These are phyloP conservation scores for Porites lobata DNA, from an alignment of 92 coral and sea anemone species.

Conservation along the genomic window DNA sequence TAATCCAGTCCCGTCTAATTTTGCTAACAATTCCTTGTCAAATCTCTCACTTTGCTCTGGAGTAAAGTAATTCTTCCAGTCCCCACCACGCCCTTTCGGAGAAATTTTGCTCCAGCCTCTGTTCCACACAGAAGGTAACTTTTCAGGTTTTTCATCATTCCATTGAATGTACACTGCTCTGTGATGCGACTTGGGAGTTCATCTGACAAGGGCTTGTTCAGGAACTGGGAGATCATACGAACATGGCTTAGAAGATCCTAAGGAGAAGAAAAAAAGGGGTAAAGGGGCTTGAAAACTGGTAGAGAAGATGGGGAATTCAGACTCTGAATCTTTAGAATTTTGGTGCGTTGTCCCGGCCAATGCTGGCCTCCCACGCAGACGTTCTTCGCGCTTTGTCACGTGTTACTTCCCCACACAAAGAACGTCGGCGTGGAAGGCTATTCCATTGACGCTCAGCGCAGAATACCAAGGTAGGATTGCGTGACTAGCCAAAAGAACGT, in stretches of 20 bases:
- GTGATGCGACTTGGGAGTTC: constrained; percentile 17
- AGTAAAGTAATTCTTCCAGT: neutral
- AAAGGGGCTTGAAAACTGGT: no score
- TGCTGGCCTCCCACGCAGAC: no score
- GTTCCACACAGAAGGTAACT: neutral
- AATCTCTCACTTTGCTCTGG: neutral
- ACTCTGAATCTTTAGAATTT: no score
- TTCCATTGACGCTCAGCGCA: no score
- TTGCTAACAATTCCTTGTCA: neutral
- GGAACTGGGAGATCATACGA: constrained; percentile 9
- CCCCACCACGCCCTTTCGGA: neutral
- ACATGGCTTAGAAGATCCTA: constrained; percentile 14
- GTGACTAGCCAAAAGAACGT: no score
- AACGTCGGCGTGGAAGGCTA: no score
- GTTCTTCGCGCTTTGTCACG: no score
- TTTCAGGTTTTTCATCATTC: constrained; percentile 6
- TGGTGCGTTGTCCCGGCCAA: no score
- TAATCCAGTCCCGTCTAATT: neutral
- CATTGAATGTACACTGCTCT: constrained; percentile 27
- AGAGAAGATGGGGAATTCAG: no score
- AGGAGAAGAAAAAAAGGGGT: neutral
- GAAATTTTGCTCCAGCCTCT: neutral
- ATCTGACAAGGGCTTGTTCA: constrained; percentile 30
- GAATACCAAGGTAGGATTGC: no score
- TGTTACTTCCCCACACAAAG: no score